These are phyloP conservation scores for Capitulum mitella DNA, from an alignment of 2,888 invertebrate genomes.

Conservation along the genomic window DNA sequence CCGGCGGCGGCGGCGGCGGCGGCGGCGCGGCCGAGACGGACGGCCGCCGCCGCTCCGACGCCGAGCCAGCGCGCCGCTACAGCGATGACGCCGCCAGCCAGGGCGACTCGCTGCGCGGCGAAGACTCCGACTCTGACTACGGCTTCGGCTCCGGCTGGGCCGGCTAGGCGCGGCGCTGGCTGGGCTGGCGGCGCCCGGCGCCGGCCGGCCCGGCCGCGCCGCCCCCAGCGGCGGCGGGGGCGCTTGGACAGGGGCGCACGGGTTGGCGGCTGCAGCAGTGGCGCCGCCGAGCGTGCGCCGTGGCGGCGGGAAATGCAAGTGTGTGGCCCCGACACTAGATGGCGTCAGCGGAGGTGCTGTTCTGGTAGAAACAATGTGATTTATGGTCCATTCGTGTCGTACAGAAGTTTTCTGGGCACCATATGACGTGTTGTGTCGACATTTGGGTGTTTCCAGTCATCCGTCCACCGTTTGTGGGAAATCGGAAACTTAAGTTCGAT, in stretches of 20 bases:
- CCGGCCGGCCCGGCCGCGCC: not conserved
- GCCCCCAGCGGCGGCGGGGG: not conserved
- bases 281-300: not conserved
- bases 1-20: conserved; percentile 41
- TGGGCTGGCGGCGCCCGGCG: not conserved
- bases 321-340: too few species aligned
- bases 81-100: not conserved
- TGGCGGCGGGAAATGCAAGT: too few species aligned
- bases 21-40: not conserved
- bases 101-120: conserved; percentile 28
- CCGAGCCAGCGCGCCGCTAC: not conserved
- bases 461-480: too few species aligned
- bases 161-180: conserved; percentile 17
- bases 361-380: too few species aligned
- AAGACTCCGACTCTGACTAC: conserved; percentile 76
- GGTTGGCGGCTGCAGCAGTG: not conserved
- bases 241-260: too few species aligned
- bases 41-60: not conserved
- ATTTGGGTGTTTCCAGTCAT: too few species aligned
- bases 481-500: too few species aligned
- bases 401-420: too few species aligned
- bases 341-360: too few species aligned
- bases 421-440: too few species aligned
- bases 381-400: too few species aligned
- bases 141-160: conserved; percentile 72